Evolutionary conservation across 2,888 invertebrate genomes (phyloP), one percentile per base, ranked within the genome.

Genomic region (Lypha dubia): DNA sequence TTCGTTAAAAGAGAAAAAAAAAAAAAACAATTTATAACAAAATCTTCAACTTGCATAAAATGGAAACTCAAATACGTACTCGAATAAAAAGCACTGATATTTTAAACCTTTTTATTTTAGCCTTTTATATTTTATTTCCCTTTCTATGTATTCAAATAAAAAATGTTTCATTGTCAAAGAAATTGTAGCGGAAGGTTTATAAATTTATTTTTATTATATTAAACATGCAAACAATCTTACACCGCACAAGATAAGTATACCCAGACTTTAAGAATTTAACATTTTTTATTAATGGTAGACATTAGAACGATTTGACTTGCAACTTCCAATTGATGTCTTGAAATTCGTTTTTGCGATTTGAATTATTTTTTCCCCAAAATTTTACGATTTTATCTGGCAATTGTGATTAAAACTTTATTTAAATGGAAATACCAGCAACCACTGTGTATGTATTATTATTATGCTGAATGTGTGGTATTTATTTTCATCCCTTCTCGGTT

Each of bases 41-140:
- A 73, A 67, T 46, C 49, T 79, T 65, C n/a, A n/a, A 73, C 46
- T 63, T 44, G 35, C 46, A 79, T 71, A 73, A 79, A 65, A 73
- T 32, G n/a, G 0, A 68, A 70, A 49, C 46, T 63, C 15, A 79
- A 79, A 79, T 79, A 71, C 71, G 65, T 49, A 38, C 38, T 17
- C 17, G 63, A 58, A 83, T 56, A 79, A 83, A 75, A 70, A 63
- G 32, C 41, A 60, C 44, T 71, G 70, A 75, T 63, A 79, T 83
- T 79, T 20, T 84, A 79, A 84, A 71, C 63, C 65, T 79, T 79
- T 83, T 76, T 41, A 24, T 56, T 63, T 41, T 20, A 28, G 35
- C 65, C 56, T 56, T 20, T 70, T 77, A 22, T 53, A 38, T 9
- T 28, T 56, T 56, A n/a, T 58, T 79, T 62, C 3, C 9, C 41